These are phyloP conservation scores for Lepeophtheirus salmonis DNA, from an alignment of 1,140 invertebrate species.

Conservation along the genomic window DNA sequence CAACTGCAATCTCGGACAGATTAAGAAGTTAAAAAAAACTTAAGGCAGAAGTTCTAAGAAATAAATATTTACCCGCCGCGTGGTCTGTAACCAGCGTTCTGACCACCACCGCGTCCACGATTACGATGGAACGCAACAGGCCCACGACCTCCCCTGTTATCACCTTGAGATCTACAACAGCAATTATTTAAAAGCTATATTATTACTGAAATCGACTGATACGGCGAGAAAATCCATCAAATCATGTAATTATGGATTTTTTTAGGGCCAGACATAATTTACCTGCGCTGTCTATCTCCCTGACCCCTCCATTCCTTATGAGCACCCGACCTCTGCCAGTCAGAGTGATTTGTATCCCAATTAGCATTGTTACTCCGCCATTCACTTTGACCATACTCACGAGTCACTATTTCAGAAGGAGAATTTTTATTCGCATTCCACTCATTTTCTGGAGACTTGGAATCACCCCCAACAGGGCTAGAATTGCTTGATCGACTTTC, in stretches of 20 bases:
- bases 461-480: not conserved
- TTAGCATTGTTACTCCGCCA: not conserved
- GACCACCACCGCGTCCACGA: conserved; percentile 11
- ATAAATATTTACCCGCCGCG: conserved; percentile 11
- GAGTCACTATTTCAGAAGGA: not conserved
- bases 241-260: too few species aligned
- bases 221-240: too few species aligned
- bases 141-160: conserved; percentile 21
- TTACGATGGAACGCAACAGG: conserved; percentile 26
- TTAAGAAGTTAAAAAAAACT: conserved; percentile 6
- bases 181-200: too few species aligned
- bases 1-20: too few species aligned
- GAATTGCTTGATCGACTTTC: not conserved
- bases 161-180: not conserved
- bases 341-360: not conserved
- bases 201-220: too few species aligned
- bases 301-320: not conserved
- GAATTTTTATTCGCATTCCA: not conserved
- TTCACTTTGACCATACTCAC: not conserved
- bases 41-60: not conserved
- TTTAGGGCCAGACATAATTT: too few species aligned
- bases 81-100: not conserved
- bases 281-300: not conserved
- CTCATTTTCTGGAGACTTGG: not conserved
- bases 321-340: not conserved